Base-by-base conservation (phyloP, 2,797 vertebrate species). In the Orestias chungarensis region DNA sequence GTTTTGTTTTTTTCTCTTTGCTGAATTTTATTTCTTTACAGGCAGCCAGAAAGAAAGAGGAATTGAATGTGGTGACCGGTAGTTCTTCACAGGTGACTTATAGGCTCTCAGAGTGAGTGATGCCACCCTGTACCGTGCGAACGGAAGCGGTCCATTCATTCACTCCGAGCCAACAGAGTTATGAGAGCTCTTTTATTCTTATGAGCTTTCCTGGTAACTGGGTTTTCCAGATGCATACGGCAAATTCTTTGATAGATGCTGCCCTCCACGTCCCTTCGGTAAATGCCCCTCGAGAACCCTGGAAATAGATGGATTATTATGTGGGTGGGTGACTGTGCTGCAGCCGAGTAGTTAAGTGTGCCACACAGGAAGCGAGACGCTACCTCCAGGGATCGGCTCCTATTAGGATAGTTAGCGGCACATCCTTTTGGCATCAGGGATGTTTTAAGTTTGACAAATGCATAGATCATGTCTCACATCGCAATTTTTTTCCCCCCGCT, bases 131-230 rank as follows among this genome's bases (percentile, higher is more conserved):
- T 33, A 42, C 74, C 75, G 70, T 52, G 73, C 86, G 64, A 65
- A 84, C 78, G 50, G 86, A 73, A 76, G 84, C 86, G 68, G 87
- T 83, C 84, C 91, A 86, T 90, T 91, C 89, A 89, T 89, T 90
- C 91, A 87, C 83, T 80, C 79, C 33, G 76, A 80, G 86, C 86
- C 90, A 90, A 88, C 87, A 7, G 89, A 90, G 86, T 93, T 92
- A 93, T 90, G 85, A 87, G 80, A 82, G 86, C 81, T 92, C 90
- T 92, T 91, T 92, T 93, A 92, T 92, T 92, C 89, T 89, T 92
- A 92, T 92, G 89, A 91, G 89, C 86, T 86, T 91, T 88, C 89
- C 84, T 86, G 82, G 84, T 93, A 92, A 93, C 88, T 82, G 82
- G 89, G 86, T 92, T 92, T 93, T 91, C 82, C 86, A 40, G 73